Evolutionary conservation across 2,113 vertebrate genomes (phyloP).

Genomic region (Toxotes jaculatrix): DNA sequence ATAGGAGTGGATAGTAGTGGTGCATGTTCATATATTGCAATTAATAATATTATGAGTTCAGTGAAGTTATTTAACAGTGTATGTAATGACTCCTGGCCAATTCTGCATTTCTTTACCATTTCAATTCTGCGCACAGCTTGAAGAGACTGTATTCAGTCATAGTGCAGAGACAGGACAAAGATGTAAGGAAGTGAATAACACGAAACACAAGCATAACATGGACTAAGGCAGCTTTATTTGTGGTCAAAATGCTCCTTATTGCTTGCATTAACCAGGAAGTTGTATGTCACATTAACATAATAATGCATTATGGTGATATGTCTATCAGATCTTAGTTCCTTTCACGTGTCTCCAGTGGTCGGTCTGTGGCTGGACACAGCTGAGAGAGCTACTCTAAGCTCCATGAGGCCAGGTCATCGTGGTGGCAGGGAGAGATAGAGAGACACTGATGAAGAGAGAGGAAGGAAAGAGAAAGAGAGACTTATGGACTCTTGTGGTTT

Average conservation of each 20-base stretch:
- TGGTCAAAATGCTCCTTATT: neutral
- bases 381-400: constrained; percentile 3
- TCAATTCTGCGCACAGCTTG: too few relatives aligned
- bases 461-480: neutral
- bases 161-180: neutral
- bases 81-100: neutral
- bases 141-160: neutral
- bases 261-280: constrained; percentile 6
- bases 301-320: neutral
- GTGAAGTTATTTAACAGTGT: neutral
- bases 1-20: too few relatives aligned
- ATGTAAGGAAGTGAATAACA: neutral
- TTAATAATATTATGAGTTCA: too few relatives aligned
- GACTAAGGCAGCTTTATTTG: neutral
- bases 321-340: neutral
- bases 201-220: neutral
- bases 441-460: neutral
- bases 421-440: neutral
- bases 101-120: neutral
- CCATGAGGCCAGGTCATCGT: neutral
- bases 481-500: constrained; percentile 16
- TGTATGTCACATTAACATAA: neutral
- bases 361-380: constrained; percentile 21
- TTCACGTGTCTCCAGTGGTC: constrained; percentile 15
- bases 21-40: too few relatives aligned